A percentile compares a stretch with the other conserved stretches of the same genome.
These are phyloP conservation scores for Mythimna albipuncta DNA, from an alignment of 2,888 invertebrate genomes.

Conservation along the genomic window DNA sequence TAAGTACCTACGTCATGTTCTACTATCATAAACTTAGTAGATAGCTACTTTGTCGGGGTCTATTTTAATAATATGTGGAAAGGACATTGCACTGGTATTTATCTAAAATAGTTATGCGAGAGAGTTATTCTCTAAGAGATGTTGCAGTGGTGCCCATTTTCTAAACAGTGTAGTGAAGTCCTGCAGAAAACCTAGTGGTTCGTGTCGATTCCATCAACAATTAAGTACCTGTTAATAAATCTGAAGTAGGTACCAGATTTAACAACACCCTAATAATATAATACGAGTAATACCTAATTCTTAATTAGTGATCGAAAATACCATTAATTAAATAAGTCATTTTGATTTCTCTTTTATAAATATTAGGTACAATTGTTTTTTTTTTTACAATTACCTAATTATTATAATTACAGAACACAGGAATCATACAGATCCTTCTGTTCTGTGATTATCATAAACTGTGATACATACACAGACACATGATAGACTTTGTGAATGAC, in stretches of 20 bases:
- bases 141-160: slow-evolving; percentile 6
- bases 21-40: slow-evolving; percentile 2
- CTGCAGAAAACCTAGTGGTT: neutral
- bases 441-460: neutral
- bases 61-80: slow-evolving; percentile 2
- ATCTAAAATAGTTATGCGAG: neutral
- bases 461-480: too few relatives aligned
- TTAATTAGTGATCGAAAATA: too few relatives aligned
- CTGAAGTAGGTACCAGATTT: neutral
- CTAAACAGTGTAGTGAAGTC: slow-evolving; percentile 16
- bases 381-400: neutral
- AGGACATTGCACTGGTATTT: slow-evolving; percentile 17
- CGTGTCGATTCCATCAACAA: neutral
- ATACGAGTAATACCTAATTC: too few relatives aligned
- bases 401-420: neutral
- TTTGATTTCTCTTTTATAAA: neutral
- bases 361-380: neutral
- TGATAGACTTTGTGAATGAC: neutral
- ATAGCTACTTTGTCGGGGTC: neutral
- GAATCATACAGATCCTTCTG: too few relatives aligned
- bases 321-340: neutral
- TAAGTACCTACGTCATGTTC: slow-evolving; percentile 49
- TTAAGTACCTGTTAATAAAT: neutral
- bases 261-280: neutral
- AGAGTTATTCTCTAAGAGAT: neutral